Evolutionary conservation across 2,888 invertebrate species (phyloP), one percentile per base, ranked within the genome.

Genomic region (Thera obeliscata): DNA sequence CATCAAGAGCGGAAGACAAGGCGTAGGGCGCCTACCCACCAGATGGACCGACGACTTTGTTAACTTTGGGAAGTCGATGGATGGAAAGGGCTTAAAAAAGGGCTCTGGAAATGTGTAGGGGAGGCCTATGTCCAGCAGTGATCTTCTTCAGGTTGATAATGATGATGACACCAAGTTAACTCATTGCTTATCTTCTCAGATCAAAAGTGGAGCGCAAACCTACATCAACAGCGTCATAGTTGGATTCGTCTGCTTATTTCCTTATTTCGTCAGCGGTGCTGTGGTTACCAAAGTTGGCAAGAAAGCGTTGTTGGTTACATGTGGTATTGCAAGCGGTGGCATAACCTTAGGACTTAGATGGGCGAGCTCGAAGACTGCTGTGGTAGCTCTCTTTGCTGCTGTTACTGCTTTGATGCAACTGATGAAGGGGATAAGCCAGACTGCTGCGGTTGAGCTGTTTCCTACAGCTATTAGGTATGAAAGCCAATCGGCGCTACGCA

Each of bases 401-500:
- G 81, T 80, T 2, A 79, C 82, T 0, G 85, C 88, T 0, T 69
- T 87, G 0, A 67, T 80, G 0, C 87, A 88, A 48, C 76, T 78
- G 0, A 82, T 86, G 78, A 82, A 85, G 63, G 81, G 83, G 41
- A 70, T 89, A 9, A 73, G 76, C 4, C 84, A 86, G 46, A 81
- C 82, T 0, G 71, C 82, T 3, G 70, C 81, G 1, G 78, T 89
- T 3, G 86, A 88, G 52, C 71, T 84, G 0, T 86, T 88, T 63
- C 87, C 88, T 0, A 89, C 89, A 2, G 77, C 76, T 7, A 81
- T 82, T 35, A 83, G 88, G 89, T 89, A 59, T 74, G 78, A 43
- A 5, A 22, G 22, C 22, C 22, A n/a, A n/a, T n/a, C n/a, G n/a
- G n/a, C n/a, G n/a, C n/a, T n/a, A n/a, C n/a, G n/a, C n/a, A n/a